Base-by-base conservation (phyloP, 2,888 invertebrate species). In the Mycalesis mineus region DNA sequence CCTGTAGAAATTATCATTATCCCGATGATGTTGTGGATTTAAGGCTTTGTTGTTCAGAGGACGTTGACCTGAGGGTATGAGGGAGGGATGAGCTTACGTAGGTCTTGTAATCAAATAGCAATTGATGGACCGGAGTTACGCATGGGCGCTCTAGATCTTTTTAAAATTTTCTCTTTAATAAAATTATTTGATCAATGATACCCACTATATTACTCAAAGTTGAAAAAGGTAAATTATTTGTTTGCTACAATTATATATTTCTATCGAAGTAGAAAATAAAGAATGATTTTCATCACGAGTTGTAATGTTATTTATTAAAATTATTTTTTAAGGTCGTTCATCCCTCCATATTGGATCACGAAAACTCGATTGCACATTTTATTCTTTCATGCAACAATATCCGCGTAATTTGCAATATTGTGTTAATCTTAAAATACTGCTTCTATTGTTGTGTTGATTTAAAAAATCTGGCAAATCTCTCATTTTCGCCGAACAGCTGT, bases 401-500 rank as follows among this genome's bases (percentile, higher is more conserved):
- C n/a, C 31, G 36, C 15, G 33, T 6, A 11, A 48, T 49, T 28
- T 40, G 40, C 29, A 13, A 50, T 40, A 15, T 39, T 29, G 39
- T 50, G 41, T 33, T 52, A 52, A 39, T 51, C 11, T 40, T 29
- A 0, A 15, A n/a, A 13, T 15, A 39, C 37, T 28, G 28, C 40
- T 29, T 37, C 29, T 40, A 50, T 50, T 50, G 39, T 50, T 22
- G n/a, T n/a, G 22, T 8, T 22, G 29, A 29, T 22, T 36, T 13
- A n/a, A 15, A 31, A 17, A 11, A 33, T 41, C 9, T 31, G n/a
- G 1, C 8, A 28, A 41, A 9, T 31, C 8, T 13, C 37, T 41
- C 11, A 51, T 44, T 47, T 47, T 52, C 51, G 36, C 29, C 13
- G 36, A 53, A 52, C 39, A 50, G 29, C 54, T n/a, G 44, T 15